A percentile compares a stretch with the other conserved stretches of the same genome.
These are phyloP conservation scores for Geotrypetes seraphini DNA, from an alignment of 2,797 vertebrate genomes.

Conservation along the genomic window DNA sequence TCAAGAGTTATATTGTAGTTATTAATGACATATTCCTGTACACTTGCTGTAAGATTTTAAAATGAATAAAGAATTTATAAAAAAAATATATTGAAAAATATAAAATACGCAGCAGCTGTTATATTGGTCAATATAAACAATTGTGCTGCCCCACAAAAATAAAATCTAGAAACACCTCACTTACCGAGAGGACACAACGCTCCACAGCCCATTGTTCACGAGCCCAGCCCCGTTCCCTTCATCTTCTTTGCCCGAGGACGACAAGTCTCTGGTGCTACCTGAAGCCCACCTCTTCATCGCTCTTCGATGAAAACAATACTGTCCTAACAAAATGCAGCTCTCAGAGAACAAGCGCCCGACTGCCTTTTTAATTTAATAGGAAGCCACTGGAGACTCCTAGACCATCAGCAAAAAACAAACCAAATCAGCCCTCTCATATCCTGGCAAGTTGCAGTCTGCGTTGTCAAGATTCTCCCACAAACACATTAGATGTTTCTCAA, in stretches of 20 bases:
- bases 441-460: conserved; percentile 27
- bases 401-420: conserved; percentile 68
- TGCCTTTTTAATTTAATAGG: conserved; percentile 79
- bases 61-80: no score
- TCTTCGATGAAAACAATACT: conserved; percentile 18
- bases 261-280: conserved; percentile 3
- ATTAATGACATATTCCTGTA: no score
- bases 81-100: no score
- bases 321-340: conserved; percentile 18
- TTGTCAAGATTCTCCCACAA: conserved; percentile 15
- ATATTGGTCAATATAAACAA: background rate
- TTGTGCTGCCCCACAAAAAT: background rate
- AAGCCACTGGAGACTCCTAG: conserved; percentile 54
- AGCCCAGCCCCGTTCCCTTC: conserved; percentile 46
- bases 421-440: conserved; percentile 47
- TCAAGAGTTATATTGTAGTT: no score
- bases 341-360: conserved; percentile 48
- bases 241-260: conserved; percentile 36
- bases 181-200: conserved; percentile 80
- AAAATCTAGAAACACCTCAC: conserved; percentile 14
- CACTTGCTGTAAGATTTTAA: no score
- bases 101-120: no score
- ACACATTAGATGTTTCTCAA: conserved; percentile 22
- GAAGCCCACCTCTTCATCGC: conserved; percentile 14
- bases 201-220: conserved; percentile 73